Base-by-base conservation (phyloP, 2,797 vertebrate species). In the Menidia menidia region DNA sequence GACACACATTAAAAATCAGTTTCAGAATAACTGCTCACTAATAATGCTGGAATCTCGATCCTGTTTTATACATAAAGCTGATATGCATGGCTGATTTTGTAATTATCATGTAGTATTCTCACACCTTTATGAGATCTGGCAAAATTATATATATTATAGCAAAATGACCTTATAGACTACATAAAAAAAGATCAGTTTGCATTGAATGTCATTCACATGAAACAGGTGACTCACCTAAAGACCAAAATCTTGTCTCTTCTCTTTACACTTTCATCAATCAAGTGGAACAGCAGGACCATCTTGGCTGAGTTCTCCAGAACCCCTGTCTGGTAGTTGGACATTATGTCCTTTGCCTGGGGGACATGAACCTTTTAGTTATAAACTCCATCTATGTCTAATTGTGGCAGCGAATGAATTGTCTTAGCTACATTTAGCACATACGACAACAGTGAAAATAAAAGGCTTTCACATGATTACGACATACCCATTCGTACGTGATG, bases 401-500 rank as follows among this genome's bases (percentile, higher is more conserved):
- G 25, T 14, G 13, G 10, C 50, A 51, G n/a, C 19, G 25, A 30
- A 51, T 25, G 12, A 12, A 52, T 52, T 30, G 12, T 52, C 32
- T 31, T 14, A 30, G 11, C 12, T 6, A 3, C 13, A 19, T 47
- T 19, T 19, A 50, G 50, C 25, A 51, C 50, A 47, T 5, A 6
- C 30, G 47, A 12, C 43, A 33, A 60, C 5, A 14, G 2, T 31
- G 50, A 25, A 1, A 25, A 25, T 25, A 25, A 25, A 25, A 25
- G 25, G 4, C 19, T 32, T 33, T n/a, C 11, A 44, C 11, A 13
- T 13, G 25, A 2, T 16, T 6, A 6, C 41, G 41, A 66, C 95
- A 78, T 93, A 99, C 98, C 98, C 98, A 99, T 92, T 99, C 98
- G 0, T 99, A 99, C 0, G 98, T 99, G 84, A 99, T 96, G 25